A percentile compares a stretch with the other conserved stretches of the same genome.
Evolutionary conservation across 2,888 invertebrate species (phyloP).

Genomic region (Euplagia quadripunctaria): DNA sequence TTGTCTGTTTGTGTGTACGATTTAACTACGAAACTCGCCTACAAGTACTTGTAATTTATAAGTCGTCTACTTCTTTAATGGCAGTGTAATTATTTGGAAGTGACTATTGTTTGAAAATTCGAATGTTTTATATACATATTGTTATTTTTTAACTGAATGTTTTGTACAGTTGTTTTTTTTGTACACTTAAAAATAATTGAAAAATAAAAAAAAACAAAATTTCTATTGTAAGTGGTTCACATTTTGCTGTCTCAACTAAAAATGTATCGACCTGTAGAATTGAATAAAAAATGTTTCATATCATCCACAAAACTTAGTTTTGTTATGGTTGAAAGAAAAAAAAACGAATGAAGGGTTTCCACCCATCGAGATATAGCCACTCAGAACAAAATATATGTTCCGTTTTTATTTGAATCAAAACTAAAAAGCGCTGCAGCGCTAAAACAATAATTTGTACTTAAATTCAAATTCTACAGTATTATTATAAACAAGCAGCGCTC

Average conservation of each 20-base stretch:
- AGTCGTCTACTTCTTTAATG: conserved; percentile 39
- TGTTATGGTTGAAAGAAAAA: no score
- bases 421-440: no score
- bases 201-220: background rate
- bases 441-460: no score
- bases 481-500: no score
- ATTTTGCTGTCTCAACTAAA: background rate
- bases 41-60: conserved; percentile 63
- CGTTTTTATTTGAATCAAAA: no score
- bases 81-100: conserved; percentile 37
- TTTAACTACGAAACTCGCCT: conserved; percentile 60
- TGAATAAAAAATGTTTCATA: no score
- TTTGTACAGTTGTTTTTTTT: background rate
- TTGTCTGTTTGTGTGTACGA: conserved; percentile 62
- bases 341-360: no score
- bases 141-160: background rate
- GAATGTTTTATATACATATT: background rate
- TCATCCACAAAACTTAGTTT: no score
- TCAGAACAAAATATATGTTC: no score
- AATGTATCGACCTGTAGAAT: no score
- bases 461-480: no score
- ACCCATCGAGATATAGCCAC: no score
- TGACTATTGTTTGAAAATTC: conserved; percentile 23
- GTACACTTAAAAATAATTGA: background rate
- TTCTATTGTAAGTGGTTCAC: background rate